phyloP scores from a whole-genome alignment of 2,113 vertebrate genomes.

The Typhlomys cinereus region DNA sequence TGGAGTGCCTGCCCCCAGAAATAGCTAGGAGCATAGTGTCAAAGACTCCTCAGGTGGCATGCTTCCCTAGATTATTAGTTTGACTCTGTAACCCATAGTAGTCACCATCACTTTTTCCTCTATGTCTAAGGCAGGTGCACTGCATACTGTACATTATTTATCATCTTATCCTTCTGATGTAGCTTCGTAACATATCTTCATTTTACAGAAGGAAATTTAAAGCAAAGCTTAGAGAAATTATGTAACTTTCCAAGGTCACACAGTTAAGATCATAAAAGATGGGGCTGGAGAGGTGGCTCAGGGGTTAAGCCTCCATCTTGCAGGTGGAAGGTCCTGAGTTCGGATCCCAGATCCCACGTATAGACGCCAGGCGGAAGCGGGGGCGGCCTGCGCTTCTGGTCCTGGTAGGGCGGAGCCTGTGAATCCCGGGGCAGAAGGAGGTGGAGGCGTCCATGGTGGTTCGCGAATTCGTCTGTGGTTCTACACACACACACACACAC shows the following conservation, averaged over 20 bases:
- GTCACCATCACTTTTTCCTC: not conserved
- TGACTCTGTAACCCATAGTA: not conserved
- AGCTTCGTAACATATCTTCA: not conserved
- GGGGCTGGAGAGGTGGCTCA: too few species aligned
- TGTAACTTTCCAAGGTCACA: conserved; percentile 24
- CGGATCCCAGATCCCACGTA: too few species aligned
- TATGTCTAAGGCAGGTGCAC: not conserved
- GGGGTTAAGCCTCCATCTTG: too few species aligned
- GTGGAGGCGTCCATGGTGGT: too few species aligned
- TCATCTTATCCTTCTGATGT: not conserved
- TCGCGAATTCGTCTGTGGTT: too few species aligned
- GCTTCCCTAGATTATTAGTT: not conserved
- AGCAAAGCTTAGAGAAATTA: conserved; percentile 18
- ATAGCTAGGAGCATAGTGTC: not conserved
- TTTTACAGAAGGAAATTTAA: conserved; percentile 19
- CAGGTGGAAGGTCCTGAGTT: too few species aligned
- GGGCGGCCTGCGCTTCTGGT: too few species aligned
- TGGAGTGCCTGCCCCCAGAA: not conserved
- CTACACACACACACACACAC: too few species aligned
- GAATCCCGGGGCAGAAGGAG: too few species aligned
- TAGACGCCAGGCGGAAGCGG: too few species aligned
- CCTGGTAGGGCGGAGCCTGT: too few species aligned
- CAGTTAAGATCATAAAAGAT: not conserved
- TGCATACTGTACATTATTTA: not conserved
- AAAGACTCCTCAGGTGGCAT: not conserved